phyloP scores from a whole-genome alignment of 2,797 vertebrate species.

The Ceyx erithaca region DNA sequence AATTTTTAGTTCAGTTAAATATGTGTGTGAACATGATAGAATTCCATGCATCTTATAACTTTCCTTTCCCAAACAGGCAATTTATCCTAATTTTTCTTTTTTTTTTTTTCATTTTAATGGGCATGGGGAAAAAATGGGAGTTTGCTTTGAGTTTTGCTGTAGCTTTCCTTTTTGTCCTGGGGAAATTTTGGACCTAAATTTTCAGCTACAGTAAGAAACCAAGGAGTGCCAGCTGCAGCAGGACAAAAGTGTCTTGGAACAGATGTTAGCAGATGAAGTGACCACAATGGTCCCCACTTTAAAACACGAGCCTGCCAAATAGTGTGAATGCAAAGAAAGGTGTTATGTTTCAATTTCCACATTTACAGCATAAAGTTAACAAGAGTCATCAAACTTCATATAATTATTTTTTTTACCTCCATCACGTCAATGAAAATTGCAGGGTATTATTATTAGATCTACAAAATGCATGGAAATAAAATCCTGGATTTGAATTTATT shows the following conservation, averaged over 20 bases:
- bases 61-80: too few relatives aligned
- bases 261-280: neutral
- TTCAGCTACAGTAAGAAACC: neutral
- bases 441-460: neutral
- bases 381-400: neutral
- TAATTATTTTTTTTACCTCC: neutral
- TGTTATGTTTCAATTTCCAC: neutral
- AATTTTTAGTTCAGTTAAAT: too few relatives aligned
- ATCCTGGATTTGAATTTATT: neutral
- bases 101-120: too few relatives aligned
- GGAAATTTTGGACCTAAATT: neutral
- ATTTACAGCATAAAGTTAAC: neutral
- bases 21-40: too few relatives aligned
- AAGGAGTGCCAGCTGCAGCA: neutral
- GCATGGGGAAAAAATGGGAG: neutral
- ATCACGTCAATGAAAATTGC: neutral
- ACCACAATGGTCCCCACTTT: neutral
- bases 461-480: neutral
- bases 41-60: too few relatives aligned
- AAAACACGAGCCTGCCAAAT: neutral
- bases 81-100: too few relatives aligned
- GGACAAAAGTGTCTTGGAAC: neutral
- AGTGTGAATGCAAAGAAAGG: neutral
- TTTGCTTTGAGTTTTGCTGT: neutral
- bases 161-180: neutral